Conservation (phyloP, 2,113 vertebrate genomes). For the Pelusios castaneus region DNA sequence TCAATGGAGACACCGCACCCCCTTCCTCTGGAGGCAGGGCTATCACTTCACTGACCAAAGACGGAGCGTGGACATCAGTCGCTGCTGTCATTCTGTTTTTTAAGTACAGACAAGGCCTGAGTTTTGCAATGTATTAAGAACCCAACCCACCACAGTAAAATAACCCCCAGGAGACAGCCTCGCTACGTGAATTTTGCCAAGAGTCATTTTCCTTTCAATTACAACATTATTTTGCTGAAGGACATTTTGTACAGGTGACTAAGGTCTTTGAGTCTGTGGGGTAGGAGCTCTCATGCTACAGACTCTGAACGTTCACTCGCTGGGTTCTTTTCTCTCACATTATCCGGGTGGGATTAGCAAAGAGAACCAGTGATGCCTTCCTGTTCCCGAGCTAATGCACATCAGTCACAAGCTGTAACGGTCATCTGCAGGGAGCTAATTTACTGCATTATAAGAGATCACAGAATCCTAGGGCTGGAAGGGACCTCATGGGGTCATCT, state of each 20-base stretch:
- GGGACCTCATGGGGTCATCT: too few species aligned
- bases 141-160: not conserved
- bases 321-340: not conserved
- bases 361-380: not conserved
- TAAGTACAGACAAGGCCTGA: not conserved
- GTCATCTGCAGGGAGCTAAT: not conserved
- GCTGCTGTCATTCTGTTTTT: too few species aligned
- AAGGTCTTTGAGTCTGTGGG: not conserved
- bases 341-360: not conserved
- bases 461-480: too few species aligned
- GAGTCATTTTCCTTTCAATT: not conserved
- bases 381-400: rapidly evolving
- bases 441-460: too few species aligned
- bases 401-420: not conserved
- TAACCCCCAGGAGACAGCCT: not conserved
- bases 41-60: too few species aligned
- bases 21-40: too few species aligned
- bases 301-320: not conserved
- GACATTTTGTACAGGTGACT: not conserved
- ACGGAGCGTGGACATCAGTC: too few species aligned
- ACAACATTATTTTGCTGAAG: not conserved
- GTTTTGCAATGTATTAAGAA: not conserved
- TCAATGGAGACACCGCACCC: too few species aligned
- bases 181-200: not conserved
- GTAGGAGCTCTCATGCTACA: not conserved